These are phyloP conservation scores for Hestina assimilis DNA, from an alignment of 1,140 invertebrate genomes.

Conservation along the genomic window DNA sequence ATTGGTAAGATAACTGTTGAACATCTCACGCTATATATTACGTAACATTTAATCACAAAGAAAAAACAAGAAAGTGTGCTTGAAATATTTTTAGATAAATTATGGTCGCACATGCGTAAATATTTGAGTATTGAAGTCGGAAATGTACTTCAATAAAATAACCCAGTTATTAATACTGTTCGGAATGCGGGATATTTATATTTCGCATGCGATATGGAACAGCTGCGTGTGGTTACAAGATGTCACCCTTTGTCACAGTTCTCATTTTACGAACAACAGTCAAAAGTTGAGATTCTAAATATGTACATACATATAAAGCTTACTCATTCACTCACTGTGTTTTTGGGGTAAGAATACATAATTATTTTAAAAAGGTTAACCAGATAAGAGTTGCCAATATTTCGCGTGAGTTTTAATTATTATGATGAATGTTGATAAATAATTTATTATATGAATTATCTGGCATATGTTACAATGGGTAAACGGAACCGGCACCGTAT, in stretches of 20 bases:
- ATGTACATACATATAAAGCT: background rate
- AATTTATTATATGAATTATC: background rate
- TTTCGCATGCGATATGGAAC: slow-evolving; percentile 26
- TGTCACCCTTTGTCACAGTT: slow-evolving; percentile 38
- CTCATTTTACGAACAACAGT: slow-evolving; percentile 48
- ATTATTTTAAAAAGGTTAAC: no score
- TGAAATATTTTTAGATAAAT: no score
- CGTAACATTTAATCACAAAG: background rate
- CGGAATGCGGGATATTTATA: slow-evolving; percentile 23
- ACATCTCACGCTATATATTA: no score
- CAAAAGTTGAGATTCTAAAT: slow-evolving; percentile 38
- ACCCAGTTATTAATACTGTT: slow-evolving; percentile 13
- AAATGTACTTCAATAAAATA: slow-evolving; percentile 5
- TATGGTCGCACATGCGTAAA: no score
- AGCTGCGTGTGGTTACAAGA: slow-evolving; percentile 40
- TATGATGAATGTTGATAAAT: no score
- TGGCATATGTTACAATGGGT: slow-evolving; percentile 16
- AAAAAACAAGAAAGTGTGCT: no score
- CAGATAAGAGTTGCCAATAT: no score
- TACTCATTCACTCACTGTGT: no score
- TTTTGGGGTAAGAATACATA: no score
- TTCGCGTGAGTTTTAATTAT: background rate
- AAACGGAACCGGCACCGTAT: slow-evolving; percentile 40
- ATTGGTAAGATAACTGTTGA: background rate
- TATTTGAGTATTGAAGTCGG: slow-evolving; percentile 3